phyloP scores from a whole-genome alignment of 2,113 vertebrate genomes.

The Thamnaconus septentrionalis region DNA sequence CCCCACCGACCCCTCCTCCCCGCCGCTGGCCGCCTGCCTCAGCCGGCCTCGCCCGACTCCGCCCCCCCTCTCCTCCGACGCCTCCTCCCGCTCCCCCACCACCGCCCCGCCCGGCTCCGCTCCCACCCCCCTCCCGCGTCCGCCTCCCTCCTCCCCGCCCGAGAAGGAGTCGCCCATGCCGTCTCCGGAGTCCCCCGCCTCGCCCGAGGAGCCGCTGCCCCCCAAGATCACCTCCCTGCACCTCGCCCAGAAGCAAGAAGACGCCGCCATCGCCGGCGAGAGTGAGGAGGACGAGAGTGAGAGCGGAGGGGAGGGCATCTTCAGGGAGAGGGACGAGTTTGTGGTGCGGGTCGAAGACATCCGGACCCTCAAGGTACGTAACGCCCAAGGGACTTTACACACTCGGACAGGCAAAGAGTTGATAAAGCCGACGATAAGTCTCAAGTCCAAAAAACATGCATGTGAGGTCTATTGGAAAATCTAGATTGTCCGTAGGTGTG shows the following conservation, averaged over 20 bases:
- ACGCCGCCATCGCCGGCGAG: slow-evolving; percentile 88
- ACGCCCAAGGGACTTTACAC: no score
- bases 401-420: no score
- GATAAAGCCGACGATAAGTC: no score
- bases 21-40: slow-evolving; percentile 8
- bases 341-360: slow-evolving; percentile 91
- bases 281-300: slow-evolving; percentile 89
- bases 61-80: slow-evolving; percentile 42
- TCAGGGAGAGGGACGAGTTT: slow-evolving; percentile 90
- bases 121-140: slow-evolving; percentile 1
- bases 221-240: slow-evolving; percentile 81
- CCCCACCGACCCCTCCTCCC: neutral
- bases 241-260: slow-evolving; percentile 89
- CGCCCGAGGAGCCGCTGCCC: slow-evolving; percentile 72
- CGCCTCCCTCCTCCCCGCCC: slow-evolving; percentile 43
- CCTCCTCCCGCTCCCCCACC: neutral
- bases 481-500: no score
- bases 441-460: no score
- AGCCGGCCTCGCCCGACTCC: neutral
- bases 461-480: no score
- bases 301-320: slow-evolving; percentile 90
- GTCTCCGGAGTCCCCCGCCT: slow-evolving; percentile 62
- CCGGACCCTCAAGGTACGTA: slow-evolving; percentile 82
- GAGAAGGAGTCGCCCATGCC: slow-evolving; percentile 61
- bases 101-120: slow-evolving; percentile 1